These are phyloP conservation scores for Notodonta ziczac DNA, from an alignment of 2,888 invertebrate genomes.

Conservation along the genomic window DNA sequence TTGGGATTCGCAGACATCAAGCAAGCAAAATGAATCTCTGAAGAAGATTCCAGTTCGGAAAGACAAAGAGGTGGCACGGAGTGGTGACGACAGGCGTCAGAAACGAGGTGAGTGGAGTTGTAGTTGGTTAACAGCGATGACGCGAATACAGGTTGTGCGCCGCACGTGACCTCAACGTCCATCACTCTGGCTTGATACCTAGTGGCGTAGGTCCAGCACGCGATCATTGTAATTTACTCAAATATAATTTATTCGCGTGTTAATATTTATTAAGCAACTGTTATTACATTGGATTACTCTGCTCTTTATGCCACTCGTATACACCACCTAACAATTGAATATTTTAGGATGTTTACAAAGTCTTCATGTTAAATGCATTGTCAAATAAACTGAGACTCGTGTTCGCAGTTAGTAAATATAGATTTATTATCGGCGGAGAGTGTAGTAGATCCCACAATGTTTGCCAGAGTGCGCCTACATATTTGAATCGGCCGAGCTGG, in stretches of 20 bases:
- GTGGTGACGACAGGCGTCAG: conserved; percentile 67
- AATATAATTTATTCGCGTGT: conserved; percentile 18
- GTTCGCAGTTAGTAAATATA: conserved; percentile 47
- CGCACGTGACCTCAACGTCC: conserved; percentile 19
- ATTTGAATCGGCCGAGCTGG: conserved; percentile 31
- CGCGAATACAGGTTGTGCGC: conserved; percentile 7
- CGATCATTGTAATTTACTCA: conserved; percentile 30
- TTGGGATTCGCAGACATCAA: conserved; percentile 75
- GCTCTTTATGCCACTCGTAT: not conserved
- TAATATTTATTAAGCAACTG: conserved; percentile 6
- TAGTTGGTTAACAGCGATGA: conserved; percentile 5
- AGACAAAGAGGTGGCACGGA: conserved; percentile 63
- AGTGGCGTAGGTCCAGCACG: conserved; percentile 42
- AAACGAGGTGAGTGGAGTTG: conserved; percentile 65
- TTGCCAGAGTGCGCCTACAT: conserved; percentile 44
- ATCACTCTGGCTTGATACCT: conserved; percentile 27
- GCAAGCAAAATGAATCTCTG: conserved; percentile 53
- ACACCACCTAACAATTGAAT: not conserved
- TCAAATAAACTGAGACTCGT: conserved; percentile 32
- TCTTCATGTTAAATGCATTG: conserved; percentile 24
- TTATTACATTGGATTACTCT: too few relatives aligned
- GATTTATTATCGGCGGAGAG: conserved; percentile 46
- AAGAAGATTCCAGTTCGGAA: conserved; percentile 51
- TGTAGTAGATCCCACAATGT: conserved; percentile 41
- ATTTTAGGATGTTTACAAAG: conserved; percentile 6